Evolutionary conservation across 2,888 invertebrate genomes (phyloP).

Genomic region (Phengaris alcon): DNA sequence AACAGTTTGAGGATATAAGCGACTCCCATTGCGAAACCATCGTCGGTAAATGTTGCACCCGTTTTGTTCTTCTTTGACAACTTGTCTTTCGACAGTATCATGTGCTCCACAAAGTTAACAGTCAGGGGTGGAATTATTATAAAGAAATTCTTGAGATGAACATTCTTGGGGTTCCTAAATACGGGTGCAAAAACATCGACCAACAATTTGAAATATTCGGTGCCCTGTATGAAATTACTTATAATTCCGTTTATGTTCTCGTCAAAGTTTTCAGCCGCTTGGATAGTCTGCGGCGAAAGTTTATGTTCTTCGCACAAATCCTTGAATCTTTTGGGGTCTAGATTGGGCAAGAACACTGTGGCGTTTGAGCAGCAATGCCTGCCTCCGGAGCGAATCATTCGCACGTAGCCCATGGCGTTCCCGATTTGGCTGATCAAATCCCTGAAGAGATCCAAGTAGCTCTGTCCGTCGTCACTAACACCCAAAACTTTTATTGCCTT

Average conservation of each 20-base stretch:
- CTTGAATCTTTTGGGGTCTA: conserved; percentile 81
- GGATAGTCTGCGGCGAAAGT: conserved; percentile 79
- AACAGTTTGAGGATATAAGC: conserved; percentile 95
- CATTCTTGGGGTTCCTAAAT: conserved; percentile 90
- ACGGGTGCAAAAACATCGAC: conserved; percentile 95
- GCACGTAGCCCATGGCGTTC: conserved; percentile 97
- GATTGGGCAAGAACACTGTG: conserved; percentile 91
- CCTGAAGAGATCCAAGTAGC: conserved; percentile 95
- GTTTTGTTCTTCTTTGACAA: conserved; percentile 93
- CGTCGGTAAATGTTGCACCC: conserved; percentile 96
- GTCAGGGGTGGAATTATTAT: conserved; percentile 96
- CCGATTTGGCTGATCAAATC: conserved; percentile 96
- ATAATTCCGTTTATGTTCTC: conserved; percentile 87
- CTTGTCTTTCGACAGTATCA: conserved; percentile 94
- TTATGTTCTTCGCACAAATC: conserved; percentile 80
- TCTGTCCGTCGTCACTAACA: conserved; percentile 87
- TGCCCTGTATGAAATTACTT: conserved; percentile 91
- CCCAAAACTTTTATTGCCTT: conserved; percentile 93
- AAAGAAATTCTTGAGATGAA: conserved; percentile 94
- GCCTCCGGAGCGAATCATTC: conserved; percentile 95
- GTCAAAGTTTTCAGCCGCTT: conserved; percentile 86
- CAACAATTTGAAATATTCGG: conserved; percentile 93
- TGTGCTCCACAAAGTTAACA: conserved; percentile 96
- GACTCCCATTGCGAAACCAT: conserved; percentile 97
- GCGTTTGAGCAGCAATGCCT: conserved; percentile 95